Evolutionary conservation across 2,888 invertebrate species (phyloP).

Genomic region (Leucoma salicis): DNA sequence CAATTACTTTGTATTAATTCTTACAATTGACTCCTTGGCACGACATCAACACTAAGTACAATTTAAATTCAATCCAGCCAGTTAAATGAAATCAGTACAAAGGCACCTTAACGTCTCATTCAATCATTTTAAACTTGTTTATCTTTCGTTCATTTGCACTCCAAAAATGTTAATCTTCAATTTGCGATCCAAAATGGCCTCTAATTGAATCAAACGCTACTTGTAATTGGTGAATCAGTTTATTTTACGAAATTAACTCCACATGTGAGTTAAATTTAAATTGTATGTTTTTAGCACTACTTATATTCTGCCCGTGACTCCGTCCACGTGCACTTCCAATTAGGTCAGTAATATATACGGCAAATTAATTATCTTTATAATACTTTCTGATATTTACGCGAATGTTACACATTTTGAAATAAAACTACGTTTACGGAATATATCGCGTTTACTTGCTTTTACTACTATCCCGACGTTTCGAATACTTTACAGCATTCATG

Average conservation of each 20-base stretch:
- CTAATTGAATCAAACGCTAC: slow-evolving; percentile 27
- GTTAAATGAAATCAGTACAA: slow-evolving; percentile 5
- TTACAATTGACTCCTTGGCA: slow-evolving; percentile 5
- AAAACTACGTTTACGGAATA: no score
- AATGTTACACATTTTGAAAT: no score
- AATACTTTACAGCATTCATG: no score
- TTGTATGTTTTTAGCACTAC: no score
- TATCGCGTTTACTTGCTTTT: no score
- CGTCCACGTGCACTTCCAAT: no score
- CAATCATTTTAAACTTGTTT: slow-evolving; percentile 16
- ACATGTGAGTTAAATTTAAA: neutral
- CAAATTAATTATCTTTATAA: no score
- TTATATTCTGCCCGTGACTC: neutral
- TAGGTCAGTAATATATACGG: no score
- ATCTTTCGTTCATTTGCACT: slow-evolving; percentile 19
- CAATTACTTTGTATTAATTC: neutral
- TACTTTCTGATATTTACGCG: no score
- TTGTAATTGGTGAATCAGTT: slow-evolving; percentile 31
- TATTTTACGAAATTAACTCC: slow-evolving; percentile 19
- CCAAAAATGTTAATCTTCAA: slow-evolving; percentile 23
- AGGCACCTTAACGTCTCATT: slow-evolving; percentile 5
- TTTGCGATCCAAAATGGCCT: slow-evolving; percentile 18
- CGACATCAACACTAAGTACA: slow-evolving; percentile 1
- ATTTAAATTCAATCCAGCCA: slow-evolving; percentile 7
- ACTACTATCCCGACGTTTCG: no score